Evolutionary conservation across 2,797 vertebrate species (phyloP).

Genomic region (Hapalemur alaotrensis): DNA sequence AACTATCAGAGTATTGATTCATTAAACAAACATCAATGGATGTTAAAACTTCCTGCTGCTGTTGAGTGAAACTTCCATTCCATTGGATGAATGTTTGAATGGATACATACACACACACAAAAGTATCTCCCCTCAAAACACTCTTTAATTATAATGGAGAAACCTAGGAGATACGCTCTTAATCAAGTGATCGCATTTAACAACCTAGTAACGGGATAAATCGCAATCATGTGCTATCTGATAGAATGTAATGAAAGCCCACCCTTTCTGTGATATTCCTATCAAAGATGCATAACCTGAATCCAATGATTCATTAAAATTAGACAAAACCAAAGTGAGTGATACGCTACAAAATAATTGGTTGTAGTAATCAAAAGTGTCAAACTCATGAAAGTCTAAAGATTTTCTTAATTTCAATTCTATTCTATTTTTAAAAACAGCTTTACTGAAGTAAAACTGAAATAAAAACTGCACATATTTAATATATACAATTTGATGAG

Average conservation of each 20-base stretch:
- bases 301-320: constrained; percentile 8
- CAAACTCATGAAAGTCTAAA: neutral
- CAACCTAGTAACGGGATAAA: neutral
- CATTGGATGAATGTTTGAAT: neutral
- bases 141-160: neutral
- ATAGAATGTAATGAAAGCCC: neutral
- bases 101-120: neutral
- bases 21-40: constrained; percentile 13
- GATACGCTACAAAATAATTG: constrained; percentile 1
- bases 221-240: neutral
- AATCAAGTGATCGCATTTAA: neutral
- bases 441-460: neutral
- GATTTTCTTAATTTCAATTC: neutral
- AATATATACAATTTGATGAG: neutral
- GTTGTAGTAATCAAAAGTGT: neutral
- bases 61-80: neutral
- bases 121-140: neutral
- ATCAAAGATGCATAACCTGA: neutral
- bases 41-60: neutral
- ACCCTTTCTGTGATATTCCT: neutral
- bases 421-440: neutral
- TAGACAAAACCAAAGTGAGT: neutral
- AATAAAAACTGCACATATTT: neutral
- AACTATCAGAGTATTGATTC: neutral
- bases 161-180: neutral